These are phyloP conservation scores for Epicampocera succincta DNA, from an alignment of 2,888 invertebrate species.

Conservation along the genomic window DNA sequence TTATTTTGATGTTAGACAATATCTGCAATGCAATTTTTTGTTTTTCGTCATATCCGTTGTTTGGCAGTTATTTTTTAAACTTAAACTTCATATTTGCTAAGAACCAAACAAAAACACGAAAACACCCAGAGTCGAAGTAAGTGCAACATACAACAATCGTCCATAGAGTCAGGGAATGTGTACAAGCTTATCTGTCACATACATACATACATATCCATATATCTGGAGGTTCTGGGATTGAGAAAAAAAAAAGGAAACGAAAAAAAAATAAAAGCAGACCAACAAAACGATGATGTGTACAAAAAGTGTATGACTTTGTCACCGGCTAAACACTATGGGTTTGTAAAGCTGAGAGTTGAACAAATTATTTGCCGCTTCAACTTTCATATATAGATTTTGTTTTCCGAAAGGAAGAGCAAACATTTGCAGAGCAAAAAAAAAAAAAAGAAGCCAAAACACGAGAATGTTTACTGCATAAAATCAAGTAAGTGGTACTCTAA, in stretches of 20 bases:
- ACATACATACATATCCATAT: too few species aligned
- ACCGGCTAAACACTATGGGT: conserved; percentile 42
- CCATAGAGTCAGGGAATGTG: not conserved
- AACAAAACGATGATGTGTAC: conserved; percentile 25
- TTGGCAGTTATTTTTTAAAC: conserved; percentile 5
- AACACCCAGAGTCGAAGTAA: conserved; percentile 2
- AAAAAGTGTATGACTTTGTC: conserved; percentile 15
- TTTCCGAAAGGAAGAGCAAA: conserved; percentile 28
- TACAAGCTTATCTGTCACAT: conserved; percentile 50
- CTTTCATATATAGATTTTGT: not conserved
- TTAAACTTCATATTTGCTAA: conserved; percentile 2
- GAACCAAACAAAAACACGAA: not conserved
- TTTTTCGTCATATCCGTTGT: conserved; percentile 26
- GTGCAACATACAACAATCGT: not conserved
- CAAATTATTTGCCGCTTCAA: not conserved
- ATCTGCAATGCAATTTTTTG: conserved; percentile 3
- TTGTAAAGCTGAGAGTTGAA: conserved; percentile 15
- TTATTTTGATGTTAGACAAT: conserved; percentile 54
- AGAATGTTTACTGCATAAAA: conserved; percentile 11
- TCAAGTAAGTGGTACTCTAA: not conserved
- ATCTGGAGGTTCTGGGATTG: conserved; percentile 27
- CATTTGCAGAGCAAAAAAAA: too few species aligned
- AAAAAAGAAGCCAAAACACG: conserved; percentile 8
- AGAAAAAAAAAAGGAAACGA: not conserved
- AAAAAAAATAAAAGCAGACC: not conserved